Base-by-base conservation (phyloP, 2,888 invertebrate genomes). In the Colletes collaris region DNA sequence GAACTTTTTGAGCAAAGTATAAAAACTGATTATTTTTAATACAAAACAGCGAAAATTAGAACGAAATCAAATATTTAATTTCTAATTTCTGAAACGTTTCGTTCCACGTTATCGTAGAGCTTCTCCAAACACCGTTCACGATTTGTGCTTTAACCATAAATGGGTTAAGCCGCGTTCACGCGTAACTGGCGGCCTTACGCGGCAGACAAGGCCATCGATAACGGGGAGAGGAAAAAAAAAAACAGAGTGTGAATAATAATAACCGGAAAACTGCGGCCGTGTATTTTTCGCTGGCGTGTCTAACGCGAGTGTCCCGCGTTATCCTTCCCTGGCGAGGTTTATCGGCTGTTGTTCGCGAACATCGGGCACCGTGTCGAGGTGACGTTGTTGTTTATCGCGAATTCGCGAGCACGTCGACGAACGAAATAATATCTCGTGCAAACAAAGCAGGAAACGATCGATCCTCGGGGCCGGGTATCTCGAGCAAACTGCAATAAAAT, bases 231-330 rank as follows among this genome's bases (percentile, higher is more conserved):
- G 16, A 37, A 27, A 62, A 68, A 59, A 59, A 16, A 50, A 46
- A 63, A 56, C n/a, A 53, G 27, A 35, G 58, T 40, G 19, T 13
- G 71, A 72, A 71, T 69, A 72, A 83, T 59, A 81, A 69, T 75
- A 72, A 56, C 75, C 66, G 85, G 69, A 60, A 82, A 85, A 82
- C 70, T 49, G 75, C 27, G 68, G 69, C 50, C 56, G 19, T 46
- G 46, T 59, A 46, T 62, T 37, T 71, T 37, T 59, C 46, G 13
- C 19, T 13, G n/a, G n/a, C 44, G 49, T n/a, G 50, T 50, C 16
- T 13, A n/a, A 37, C 46, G 6, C 13, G 11, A 50, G 16, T 4
- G 2, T 46, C 58, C n/a, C 6, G 3, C 11, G 27, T 27, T 16
- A 35, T 40, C 40, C 35, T 10, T 59, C 49, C 37, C 63, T 6